phyloP scores from a whole-genome alignment of 2,888 invertebrate genomes.

The Eueremaeus valkanovi region DNA sequence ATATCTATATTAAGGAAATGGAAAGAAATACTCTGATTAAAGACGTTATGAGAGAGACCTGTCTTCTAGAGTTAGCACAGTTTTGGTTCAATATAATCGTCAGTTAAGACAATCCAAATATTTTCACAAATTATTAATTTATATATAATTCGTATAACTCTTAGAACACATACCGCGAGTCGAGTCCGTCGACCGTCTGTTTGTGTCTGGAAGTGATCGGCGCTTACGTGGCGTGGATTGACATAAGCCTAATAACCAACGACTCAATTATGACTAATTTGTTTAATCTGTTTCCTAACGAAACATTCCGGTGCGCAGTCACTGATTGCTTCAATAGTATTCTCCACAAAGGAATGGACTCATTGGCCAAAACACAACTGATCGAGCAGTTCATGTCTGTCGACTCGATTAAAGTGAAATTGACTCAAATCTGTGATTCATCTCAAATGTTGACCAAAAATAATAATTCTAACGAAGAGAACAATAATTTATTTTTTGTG shows the following conservation, averaged over 20 bases:
- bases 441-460: conserved; percentile 3
- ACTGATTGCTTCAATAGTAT: conserved; percentile 58
- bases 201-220: conserved; percentile 58
- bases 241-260: conserved; percentile 59
- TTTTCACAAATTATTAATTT: too few relatives aligned
- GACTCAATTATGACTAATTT: conserved; percentile 57
- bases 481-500: conserved; percentile 54
- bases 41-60: conserved; percentile 58
- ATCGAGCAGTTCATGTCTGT: conserved; percentile 56
- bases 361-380: conserved; percentile 56
- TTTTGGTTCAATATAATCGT: conserved; percentile 59
- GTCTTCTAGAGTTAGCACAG: conserved; percentile 57
- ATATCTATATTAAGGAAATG: conserved; percentile 51
- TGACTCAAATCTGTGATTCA: conserved; percentile 34
- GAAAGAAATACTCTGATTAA: conserved; percentile 58
- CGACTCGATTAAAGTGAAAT: conserved; percentile 38
- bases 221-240: conserved; percentile 60
- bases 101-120: too few relatives aligned
- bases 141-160: too few relatives aligned
- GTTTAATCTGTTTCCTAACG: conserved; percentile 53
- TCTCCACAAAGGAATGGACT: conserved; percentile 60
- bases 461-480: conserved; percentile 16
- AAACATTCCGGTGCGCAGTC: conserved; percentile 54
- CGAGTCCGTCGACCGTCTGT: conserved; percentile 52
- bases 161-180: conserved; percentile 51